Evolutionary conservation across 2,797 vertebrate genomes (phyloP).

Genomic region (Schizopygopsis malacanthus): DNA sequence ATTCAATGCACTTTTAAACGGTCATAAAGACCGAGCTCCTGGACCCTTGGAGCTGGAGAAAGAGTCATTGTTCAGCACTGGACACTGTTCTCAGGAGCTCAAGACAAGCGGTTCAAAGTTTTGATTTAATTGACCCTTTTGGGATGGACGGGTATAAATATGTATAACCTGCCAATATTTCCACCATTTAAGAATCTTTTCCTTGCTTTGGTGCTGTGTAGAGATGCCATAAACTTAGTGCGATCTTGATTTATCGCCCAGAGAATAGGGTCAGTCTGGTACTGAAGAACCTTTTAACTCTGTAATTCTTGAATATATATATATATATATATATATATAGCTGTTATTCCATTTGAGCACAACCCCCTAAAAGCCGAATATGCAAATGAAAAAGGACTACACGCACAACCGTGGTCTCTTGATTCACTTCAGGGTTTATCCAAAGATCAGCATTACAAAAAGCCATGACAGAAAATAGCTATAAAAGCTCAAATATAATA

Average conservation of each 20-base stretch:
- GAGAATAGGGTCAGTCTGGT: background rate
- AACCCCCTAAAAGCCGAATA: too few relatives aligned
- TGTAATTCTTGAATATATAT: background rate
- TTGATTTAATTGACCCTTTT: constrained; percentile 21
- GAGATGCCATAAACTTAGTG: background rate
- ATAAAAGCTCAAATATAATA: background rate
- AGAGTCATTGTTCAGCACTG: background rate
- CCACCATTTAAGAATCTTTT: background rate
- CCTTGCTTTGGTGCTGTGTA: background rate
- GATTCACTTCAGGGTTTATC: background rate
- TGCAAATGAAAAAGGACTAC: too few relatives aligned
- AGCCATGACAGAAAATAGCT: background rate
- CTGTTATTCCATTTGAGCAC: background rate
- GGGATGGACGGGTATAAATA: constrained; percentile 26
- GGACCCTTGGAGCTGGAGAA: constrained; percentile 23
- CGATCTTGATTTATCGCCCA: background rate
- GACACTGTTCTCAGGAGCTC: constrained; percentile 16
- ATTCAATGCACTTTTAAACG: background rate
- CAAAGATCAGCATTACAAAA: background rate
- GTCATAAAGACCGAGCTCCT: constrained; percentile 22
- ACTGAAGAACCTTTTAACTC: background rate
- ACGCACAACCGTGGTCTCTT: too few relatives aligned
- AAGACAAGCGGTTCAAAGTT: constrained; percentile 20
- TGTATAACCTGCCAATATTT: background rate
- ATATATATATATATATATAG: too few relatives aligned